Conservation (phyloP, 1,140 invertebrate species). For the Charaxes varanes region DNA sequence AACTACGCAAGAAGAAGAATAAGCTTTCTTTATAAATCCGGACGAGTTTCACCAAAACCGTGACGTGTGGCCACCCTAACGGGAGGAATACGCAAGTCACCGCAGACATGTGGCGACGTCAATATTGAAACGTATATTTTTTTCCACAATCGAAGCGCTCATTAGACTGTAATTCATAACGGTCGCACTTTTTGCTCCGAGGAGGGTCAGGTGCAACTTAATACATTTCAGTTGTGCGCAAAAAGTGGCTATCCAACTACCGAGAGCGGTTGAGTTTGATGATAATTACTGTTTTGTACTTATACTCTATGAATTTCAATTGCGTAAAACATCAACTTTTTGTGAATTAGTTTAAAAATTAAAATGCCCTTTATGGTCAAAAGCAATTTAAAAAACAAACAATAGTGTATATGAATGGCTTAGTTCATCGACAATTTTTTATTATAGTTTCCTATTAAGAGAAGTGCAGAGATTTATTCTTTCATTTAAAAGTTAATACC, state of each 20-base stretch:
- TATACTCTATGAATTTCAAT: not conserved
- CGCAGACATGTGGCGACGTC: constrained; percentile 51
- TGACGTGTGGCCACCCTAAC: not conserved
- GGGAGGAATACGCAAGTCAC: constrained; percentile 47
- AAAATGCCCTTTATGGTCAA: too few species aligned
- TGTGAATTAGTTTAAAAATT: too few species aligned
- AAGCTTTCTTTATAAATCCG: too few species aligned
- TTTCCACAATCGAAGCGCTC: constrained; percentile 42
- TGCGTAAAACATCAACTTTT: too few species aligned
- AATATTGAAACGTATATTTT: constrained; percentile 46
- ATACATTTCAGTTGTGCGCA: constrained; percentile 5
- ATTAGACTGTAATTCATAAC: constrained; percentile 63
- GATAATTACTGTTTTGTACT: constrained; percentile 1
- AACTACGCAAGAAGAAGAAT: too few species aligned
- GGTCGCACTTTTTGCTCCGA: constrained; percentile 38
- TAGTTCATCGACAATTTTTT: too few species aligned
- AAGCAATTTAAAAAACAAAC: too few species aligned
- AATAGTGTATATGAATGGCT: too few species aligned
- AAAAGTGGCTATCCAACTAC: not conserved
- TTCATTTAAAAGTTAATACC: too few species aligned
- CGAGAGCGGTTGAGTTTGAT: not conserved
- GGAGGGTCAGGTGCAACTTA: constrained; percentile 30
- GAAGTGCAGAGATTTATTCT: too few species aligned
- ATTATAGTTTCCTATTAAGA: too few species aligned
- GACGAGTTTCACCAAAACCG: too few species aligned